Evolutionary conservation across 2,888 invertebrate species (phyloP).

Genomic region (Lasioglossum marginatum): DNA sequence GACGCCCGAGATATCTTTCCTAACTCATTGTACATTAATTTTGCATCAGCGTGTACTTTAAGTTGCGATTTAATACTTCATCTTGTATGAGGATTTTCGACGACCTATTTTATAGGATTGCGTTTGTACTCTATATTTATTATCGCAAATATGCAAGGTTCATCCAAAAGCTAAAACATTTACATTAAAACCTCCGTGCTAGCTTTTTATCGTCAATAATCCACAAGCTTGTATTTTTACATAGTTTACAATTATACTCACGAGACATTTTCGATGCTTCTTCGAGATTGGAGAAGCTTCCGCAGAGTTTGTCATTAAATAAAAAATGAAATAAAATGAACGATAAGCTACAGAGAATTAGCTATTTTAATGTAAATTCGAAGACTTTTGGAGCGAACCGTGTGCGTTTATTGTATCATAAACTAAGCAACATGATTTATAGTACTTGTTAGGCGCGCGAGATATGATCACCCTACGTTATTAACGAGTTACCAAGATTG

Average conservation of each 20-base stretch:
- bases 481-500: conserved; percentile 40
- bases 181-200: not conserved
- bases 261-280: not conserved
- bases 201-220: not conserved
- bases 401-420: conserved; percentile 14
- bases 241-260: not conserved
- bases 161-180: not conserved
- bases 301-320: not conserved
- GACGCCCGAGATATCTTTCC: not conserved
- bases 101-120: not conserved
- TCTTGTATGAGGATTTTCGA: not conserved
- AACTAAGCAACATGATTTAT: not conserved
- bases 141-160: conserved; percentile 1
- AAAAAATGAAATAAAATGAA: not conserved
- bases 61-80: conserved; percentile 8
- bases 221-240: not conserved
- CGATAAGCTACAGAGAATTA: not conserved
- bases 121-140: conserved; percentile 24
- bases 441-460: conserved; percentile 21
- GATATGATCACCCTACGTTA: conserved; percentile 52
- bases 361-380: not conserved
- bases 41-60: not conserved
- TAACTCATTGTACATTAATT: not conserved
- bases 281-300: not conserved
- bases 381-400: conserved; percentile 3